A percentile compares a stretch with the other conserved stretches of the same genome.
Evolutionary conservation across 2,888 invertebrate genomes (phyloP).

Genomic region (Leptura quadrifasciata): DNA sequence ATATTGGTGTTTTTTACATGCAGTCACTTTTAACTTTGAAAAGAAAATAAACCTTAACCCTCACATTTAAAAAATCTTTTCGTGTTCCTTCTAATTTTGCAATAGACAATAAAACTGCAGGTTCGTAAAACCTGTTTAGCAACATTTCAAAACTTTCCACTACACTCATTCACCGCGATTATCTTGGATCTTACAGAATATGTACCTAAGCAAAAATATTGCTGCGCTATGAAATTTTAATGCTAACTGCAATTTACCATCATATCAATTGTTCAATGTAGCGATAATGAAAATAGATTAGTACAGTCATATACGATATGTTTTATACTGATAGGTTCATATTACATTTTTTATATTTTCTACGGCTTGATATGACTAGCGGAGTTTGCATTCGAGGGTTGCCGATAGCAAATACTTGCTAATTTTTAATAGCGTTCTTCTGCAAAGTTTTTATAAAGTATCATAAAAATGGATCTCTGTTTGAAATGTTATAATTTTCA

Average conservation of each 20-base stretch:
- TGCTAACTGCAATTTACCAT: slow-evolving; percentile 1
- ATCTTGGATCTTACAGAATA: neutral
- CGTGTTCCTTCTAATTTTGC: neutral
- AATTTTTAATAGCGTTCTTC: too few species aligned
- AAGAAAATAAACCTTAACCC: neutral
- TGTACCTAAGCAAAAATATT: neutral
- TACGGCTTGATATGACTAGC: neutral
- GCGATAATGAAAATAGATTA: neutral
- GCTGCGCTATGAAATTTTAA: neutral
- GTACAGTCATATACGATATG: neutral
- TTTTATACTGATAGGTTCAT: neutral
- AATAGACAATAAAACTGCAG: slow-evolving; percentile 7
- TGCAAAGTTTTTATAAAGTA: too few species aligned
- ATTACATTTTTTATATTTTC: neutral
- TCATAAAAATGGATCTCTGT: too few species aligned
- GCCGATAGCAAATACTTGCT: too few species aligned
- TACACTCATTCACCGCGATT: neutral
- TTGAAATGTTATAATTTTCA: too few species aligned
- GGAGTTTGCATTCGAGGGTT: too few species aligned
- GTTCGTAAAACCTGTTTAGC: slow-evolving; percentile 17
- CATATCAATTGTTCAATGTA: neutral
- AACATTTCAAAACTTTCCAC: slow-evolving; percentile 30
- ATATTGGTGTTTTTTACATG: too few species aligned
- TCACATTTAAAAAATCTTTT: neutral
- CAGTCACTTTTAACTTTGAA: too few species aligned